Evolutionary conservation across 2,113 vertebrate species (phyloP), one percentile per base, ranked within the genome.

Genomic region (Nansenia antarctica): DNA sequence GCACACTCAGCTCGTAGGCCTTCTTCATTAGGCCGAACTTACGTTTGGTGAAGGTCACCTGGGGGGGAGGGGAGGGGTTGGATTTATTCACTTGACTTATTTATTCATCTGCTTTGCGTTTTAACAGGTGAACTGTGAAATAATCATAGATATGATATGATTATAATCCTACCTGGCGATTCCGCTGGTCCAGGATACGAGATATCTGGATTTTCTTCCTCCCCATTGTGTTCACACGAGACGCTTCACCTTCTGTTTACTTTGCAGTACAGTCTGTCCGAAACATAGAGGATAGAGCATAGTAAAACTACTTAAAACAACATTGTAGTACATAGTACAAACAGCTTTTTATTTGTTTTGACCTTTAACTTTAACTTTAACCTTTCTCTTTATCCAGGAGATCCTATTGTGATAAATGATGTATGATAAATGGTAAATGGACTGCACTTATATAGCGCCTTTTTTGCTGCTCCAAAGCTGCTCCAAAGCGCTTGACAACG

Each of bases 21-120:
- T 98, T 98, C 92, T 98, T 98, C 97, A 98, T 98, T 87, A 98
- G 88, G 24, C 97, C 97, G 5, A 98, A 98, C 60, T 98, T 98
- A 5, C 97, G 89, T 86, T 98, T 98, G 82, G 96, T 98, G 82
- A 98, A 98, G 0, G 96, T 98, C 84, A 98, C 96, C 96, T 98
- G 22, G 0, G 0, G 1, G 29, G 34, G 34, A 35, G 24, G 27
- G 57, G 9, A 18, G 62, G 6, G 77, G 65, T 72, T 18, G 62
- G 60, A 64, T 64, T 32, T n/a, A 62, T 22, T 26, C 47, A 29
- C 30, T 18, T 58, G 27, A 64, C 14, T 34, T 7, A 20, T 34
- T 68, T 20, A 26, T 9, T 29, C n/a, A 52, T 37, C 20, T 7
- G 22, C 34, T 2, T 62, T 42, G 39, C 39, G 18, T n/a, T 47